These are phyloP conservation scores for Archips xylosteana DNA, from an alignment of 2,888 invertebrate species.

Conservation along the genomic window DNA sequence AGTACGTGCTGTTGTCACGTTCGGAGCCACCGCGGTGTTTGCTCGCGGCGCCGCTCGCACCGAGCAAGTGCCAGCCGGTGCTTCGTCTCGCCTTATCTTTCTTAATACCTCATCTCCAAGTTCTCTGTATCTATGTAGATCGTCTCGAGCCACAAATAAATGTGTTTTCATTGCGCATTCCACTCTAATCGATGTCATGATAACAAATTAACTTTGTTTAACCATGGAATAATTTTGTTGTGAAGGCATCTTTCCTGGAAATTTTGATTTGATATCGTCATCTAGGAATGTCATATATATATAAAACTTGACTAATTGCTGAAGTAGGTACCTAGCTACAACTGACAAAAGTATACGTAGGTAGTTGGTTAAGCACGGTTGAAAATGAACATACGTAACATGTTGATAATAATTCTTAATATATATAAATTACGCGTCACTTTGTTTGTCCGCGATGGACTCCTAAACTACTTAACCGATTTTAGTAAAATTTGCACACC, in stretches of 20 bases:
- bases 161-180: conserved; percentile 77
- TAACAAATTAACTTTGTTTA: conserved; percentile 58
- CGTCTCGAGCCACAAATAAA: conserved; percentile 76
- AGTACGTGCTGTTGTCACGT: conserved; percentile 78
- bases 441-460: too few relatives aligned
- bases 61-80: conserved; percentile 47
- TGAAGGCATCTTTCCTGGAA: conserved; percentile 48
- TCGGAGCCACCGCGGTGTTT: conserved; percentile 48
- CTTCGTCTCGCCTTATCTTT: conserved; percentile 63
- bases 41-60: conserved; percentile 45
- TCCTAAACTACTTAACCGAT: too few relatives aligned
- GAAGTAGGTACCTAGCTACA: too few relatives aligned
- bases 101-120: conserved; percentile 57
- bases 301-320: too few relatives aligned
- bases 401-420: too few relatives aligned
- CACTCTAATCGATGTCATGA: conserved; percentile 49
- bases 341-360: too few relatives aligned
- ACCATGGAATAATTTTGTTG: conserved; percentile 63
- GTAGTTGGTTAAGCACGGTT: too few relatives aligned
- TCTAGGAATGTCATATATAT: not conserved
- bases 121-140: conserved; percentile 74
- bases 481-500: too few relatives aligned
- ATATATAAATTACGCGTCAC: too few relatives aligned
- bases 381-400: too few relatives aligned
- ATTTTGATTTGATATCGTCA: not conserved